Evolutionary conservation across 2,888 invertebrate species (phyloP).

Genomic region (Leptinotarsa tumamoca): DNA sequence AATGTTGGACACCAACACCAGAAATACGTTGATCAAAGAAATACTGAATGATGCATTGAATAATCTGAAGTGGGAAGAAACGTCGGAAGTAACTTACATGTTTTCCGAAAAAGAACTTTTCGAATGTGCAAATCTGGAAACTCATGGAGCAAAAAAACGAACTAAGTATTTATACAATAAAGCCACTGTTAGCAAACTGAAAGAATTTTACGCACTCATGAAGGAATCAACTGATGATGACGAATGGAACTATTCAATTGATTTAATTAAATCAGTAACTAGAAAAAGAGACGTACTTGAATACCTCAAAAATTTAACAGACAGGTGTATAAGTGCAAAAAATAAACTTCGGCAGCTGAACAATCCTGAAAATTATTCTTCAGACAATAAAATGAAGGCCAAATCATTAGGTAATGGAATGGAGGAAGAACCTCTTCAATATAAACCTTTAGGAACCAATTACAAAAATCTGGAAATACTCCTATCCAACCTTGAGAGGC

Average conservation of each 20-base stretch:
- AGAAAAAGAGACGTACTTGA: constrained; percentile 49
- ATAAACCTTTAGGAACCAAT: constrained; percentile 36
- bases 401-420: neutral
- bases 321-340: constrained; percentile 32
- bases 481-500: constrained; percentile 47
- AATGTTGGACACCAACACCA: constrained; percentile 45
- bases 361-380: neutral
- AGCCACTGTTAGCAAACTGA: constrained; percentile 51
- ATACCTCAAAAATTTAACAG: constrained; percentile 42
- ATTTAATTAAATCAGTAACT: constrained; percentile 46
- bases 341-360: constrained; percentile 25
- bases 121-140: constrained; percentile 53
- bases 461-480: constrained; percentile 44
- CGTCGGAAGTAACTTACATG: constrained; percentile 19
- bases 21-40: constrained; percentile 48
- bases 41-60: constrained; percentile 45
- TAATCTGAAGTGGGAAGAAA: constrained; percentile 35
- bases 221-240: constrained; percentile 43
- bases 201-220: constrained; percentile 52
- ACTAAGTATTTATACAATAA: constrained; percentile 55
- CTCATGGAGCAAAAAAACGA: constrained; percentile 36
- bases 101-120: constrained; percentile 53
- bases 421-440: neutral
- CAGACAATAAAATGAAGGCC: neutral
- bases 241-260: constrained; percentile 54